These are phyloP conservation scores for Synanthedon vespiformis DNA, from an alignment of 2,888 invertebrate species.

Conservation along the genomic window DNA sequence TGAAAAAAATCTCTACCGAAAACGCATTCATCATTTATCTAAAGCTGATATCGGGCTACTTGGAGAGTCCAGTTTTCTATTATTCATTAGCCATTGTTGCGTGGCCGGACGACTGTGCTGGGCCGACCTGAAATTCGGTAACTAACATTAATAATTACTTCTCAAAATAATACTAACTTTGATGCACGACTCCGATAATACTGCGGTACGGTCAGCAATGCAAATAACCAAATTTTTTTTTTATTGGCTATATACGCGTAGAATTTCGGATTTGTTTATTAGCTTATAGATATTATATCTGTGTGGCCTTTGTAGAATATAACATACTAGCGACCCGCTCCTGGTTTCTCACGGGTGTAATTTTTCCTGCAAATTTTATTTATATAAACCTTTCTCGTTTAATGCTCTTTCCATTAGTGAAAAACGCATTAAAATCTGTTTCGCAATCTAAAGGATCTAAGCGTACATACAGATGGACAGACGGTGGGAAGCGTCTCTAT, in stretches of 20 bases:
- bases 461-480: too few relatives aligned
- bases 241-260: neutral
- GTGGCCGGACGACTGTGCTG: constrained; percentile 33
- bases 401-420: too few relatives aligned
- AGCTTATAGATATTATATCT: too few relatives aligned
- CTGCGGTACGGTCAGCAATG: constrained; percentile 24
- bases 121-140: constrained; percentile 63
- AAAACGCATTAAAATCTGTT: too few relatives aligned
- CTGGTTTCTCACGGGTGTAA: too few relatives aligned
- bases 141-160: constrained; percentile 69
- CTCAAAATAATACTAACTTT: constrained; percentile 65
- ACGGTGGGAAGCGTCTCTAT: too few relatives aligned
- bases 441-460: too few relatives aligned
- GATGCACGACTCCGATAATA: constrained; percentile 63
- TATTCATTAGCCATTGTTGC: constrained; percentile 61
- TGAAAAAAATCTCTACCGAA: constrained; percentile 39
- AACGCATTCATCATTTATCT: constrained; percentile 62
- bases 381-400: too few relatives aligned
- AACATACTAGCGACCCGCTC: too few relatives aligned
- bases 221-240: neutral
- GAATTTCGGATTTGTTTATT: neutral
- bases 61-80: constrained; percentile 57
- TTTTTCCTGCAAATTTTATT: too few relatives aligned
- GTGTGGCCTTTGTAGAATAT: too few relatives aligned
- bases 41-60: constrained; percentile 49